phyloP scores from a whole-genome alignment of 53 echinoderm and acorn worm species.

The Arbacia lixula region DNA sequence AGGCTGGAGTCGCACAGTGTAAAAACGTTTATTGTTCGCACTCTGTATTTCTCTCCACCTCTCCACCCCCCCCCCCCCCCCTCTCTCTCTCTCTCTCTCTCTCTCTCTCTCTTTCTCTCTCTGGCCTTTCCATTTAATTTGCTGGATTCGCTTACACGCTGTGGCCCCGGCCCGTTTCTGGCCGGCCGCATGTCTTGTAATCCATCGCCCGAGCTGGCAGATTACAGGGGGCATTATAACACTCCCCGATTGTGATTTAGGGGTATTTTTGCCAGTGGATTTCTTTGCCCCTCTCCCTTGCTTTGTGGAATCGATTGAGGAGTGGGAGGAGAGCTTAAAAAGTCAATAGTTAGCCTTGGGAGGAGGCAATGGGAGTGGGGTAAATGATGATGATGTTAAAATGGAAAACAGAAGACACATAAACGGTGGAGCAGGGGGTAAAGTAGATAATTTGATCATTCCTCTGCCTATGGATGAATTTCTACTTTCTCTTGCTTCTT shows the following conservation, averaged over 20 bases:
- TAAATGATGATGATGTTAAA: not conserved
- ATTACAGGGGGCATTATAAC: slow-evolving; percentile 44
- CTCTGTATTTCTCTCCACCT: slow-evolving; percentile 13
- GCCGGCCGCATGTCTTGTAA: slow-evolving; percentile 40
- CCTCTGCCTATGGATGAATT: slow-evolving; percentile 30
- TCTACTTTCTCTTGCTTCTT: not conserved
- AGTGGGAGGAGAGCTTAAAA: slow-evolving; percentile 27
- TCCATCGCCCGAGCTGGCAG: slow-evolving; percentile 16
- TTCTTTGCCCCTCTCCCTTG: not conserved
- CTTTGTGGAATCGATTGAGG: slow-evolving; percentile 15
- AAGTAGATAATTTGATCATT: slow-evolving; percentile 37
- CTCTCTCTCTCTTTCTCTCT: not conserved
- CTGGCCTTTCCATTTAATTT: slow-evolving; percentile 48
- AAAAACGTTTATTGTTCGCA: slow-evolving; percentile 52
- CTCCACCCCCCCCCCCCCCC: too few species aligned
- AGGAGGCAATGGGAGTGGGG: slow-evolving; percentile 3
- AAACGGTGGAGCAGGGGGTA: not conserved
- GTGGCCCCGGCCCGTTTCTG: slow-evolving; percentile 22
- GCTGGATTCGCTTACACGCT: slow-evolving; percentile 32
- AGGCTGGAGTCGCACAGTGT: slow-evolving; percentile 36
- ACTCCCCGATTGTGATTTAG: slow-evolving; percentile 35
- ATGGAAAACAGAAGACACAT: not conserved
- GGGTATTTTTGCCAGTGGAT: not conserved
- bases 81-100: not conserved
- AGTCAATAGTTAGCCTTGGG: slow-evolving; percentile 44